phyloP scores from a whole-genome alignment of 2,797 vertebrate genomes.

The Propithecus perrieri region DNA sequence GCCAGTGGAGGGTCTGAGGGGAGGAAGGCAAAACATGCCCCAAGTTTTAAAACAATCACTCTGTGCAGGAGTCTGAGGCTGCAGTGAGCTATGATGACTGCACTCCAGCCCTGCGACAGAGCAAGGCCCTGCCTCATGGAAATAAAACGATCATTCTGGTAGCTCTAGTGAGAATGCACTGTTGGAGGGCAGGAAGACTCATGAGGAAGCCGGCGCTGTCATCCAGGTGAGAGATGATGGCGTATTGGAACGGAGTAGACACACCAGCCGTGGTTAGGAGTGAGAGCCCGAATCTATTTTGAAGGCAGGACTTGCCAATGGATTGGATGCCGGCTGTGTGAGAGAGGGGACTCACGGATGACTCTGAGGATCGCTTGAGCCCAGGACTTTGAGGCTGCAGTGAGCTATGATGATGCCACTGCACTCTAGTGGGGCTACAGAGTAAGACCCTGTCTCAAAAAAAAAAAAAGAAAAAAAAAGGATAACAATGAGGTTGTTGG shows the following conservation, averaged over 20 bases:
- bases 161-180: background rate
- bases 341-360: background rate
- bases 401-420: background rate
- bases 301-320: background rate
- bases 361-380: too few species aligned
- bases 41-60: background rate
- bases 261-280: accelerated
- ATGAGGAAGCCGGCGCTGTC: background rate
- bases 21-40: background rate
- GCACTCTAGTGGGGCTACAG: too few species aligned
- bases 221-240: background rate
- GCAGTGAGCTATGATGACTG: too few species aligned
- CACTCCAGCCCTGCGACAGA: too few species aligned
- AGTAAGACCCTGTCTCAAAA: too few species aligned
- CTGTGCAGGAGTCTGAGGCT: too few species aligned
- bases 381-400: too few species aligned
- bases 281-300: background rate
- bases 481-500: background rate
- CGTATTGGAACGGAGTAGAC: accelerated
- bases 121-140: too few species aligned
- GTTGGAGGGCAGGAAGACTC: background rate
- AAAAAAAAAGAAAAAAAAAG: background rate
- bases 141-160: background rate
- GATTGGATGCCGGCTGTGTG: too few species aligned
- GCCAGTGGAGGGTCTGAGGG: background rate